Evolutionary conservation across 53 echinoderm and acorn worm genomes (phyloP), one percentile per base, ranked within the genome.

Genomic region (Henricia sp.): DNA sequence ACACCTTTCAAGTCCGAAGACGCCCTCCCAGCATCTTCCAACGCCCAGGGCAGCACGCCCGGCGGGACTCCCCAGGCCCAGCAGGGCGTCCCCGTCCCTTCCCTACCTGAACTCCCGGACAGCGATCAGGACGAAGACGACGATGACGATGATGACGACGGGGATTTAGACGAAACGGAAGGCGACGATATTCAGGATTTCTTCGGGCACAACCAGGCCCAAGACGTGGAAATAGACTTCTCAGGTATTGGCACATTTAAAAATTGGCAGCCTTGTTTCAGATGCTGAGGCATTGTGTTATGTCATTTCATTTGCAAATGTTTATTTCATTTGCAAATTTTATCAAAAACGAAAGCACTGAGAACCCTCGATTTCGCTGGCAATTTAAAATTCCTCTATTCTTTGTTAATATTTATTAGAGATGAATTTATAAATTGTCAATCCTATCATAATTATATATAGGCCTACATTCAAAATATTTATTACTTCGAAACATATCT

Each of bases 101-200:
- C 30, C 50, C 63, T 80, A 19, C 80, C 80, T n/a, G 77, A 60
- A 10, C 21, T 77, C 19, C 77, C 62, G n/a, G 80, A 48, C 33
- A 80, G 80, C 14, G 80, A 63, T 10, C 46, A 80, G 4, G 60
- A 80, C 44, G 62, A 62, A 4, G 63, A 64, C 3, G 62, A 63
- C 2, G 65, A 80, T 48, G 80, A 46, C 19, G 80, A 80, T 3
- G 63, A 64, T n/a, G 62, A 26, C 3, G 50, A 46, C 9, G 39
- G 24, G 34, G 80, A 64, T 3, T 16, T 52, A 19, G 44, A 57
- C 29, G 80, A 64, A 21, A 54, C 35, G 1, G 73, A 53, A 32
- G 80, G 27, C 4, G 60, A 80, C 17, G 62, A 80, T 21, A 80
- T 80, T 0, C 62, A 62, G 21, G 80, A 80, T 23, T 23, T 80